Percentiles rank a stretch among this genome's conserved stretches.
phyloP scores from a whole-genome alignment of 2,113 vertebrate genomes.

The Tiliqua scincoides region DNA sequence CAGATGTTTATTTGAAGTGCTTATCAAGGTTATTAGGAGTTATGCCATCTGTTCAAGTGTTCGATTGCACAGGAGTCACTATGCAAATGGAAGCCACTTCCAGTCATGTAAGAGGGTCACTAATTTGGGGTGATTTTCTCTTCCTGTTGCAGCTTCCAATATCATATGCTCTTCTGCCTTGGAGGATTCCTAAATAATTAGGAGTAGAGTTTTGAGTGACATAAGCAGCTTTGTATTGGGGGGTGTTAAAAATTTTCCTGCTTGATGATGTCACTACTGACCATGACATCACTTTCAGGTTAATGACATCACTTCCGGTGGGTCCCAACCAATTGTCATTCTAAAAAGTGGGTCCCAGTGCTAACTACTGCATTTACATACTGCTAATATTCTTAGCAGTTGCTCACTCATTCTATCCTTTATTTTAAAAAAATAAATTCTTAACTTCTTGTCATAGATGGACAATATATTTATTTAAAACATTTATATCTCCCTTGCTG shows the following conservation, averaged over 20 bases:
- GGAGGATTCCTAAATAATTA: neutral
- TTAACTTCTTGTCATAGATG: too few species aligned
- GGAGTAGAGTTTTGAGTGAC: neutral
- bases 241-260: neutral
- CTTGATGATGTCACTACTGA: too few species aligned
- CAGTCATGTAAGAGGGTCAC: neutral
- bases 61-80: neutral
- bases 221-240: neutral
- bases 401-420: too few species aligned
- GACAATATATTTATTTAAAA: too few species aligned
- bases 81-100: neutral
- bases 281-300: too few species aligned
- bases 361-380: too few species aligned
- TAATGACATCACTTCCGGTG: too few species aligned
- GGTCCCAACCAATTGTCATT: too few species aligned
- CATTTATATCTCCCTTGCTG: too few species aligned
- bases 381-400: too few species aligned
- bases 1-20: conserved; percentile 25
- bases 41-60: neutral
- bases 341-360: too few species aligned
- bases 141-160: neutral
- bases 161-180: neutral
- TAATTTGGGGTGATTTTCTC: neutral
- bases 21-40: neutral
- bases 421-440: too few species aligned